phyloP scores from a whole-genome alignment of 2,113 vertebrate species.

The Podocnemis expansa region DNA sequence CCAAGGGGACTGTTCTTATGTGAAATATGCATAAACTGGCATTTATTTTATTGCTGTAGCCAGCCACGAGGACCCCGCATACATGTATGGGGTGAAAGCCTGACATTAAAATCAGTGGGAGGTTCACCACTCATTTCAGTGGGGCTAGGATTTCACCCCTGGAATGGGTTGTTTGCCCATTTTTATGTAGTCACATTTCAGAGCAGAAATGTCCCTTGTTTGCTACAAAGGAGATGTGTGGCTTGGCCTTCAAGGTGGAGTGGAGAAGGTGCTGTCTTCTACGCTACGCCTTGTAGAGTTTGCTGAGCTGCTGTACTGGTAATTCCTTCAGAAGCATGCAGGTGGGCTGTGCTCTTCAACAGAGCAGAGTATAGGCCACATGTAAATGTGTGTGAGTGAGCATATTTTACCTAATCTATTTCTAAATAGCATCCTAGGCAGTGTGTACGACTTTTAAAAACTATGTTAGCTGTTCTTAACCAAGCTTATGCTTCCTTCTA shows the following conservation, averaged over 20 bases:
- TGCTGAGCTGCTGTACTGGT: background rate
- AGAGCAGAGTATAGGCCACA: background rate
- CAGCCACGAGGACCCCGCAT: background rate
- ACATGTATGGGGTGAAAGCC: background rate
- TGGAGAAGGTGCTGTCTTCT: background rate
- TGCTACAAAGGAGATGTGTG: no score
- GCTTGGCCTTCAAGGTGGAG: no score
- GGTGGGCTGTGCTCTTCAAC: background rate
- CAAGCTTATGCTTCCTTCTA: background rate
- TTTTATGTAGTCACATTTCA: background rate
- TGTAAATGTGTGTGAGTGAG: background rate
- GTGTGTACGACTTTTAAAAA: background rate
- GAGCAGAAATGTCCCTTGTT: background rate
- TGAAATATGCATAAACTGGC: background rate
- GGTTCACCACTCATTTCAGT: background rate
- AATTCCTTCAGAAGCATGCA: background rate
- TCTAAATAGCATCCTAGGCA: background rate
- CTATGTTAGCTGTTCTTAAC: background rate
- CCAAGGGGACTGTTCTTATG: background rate
- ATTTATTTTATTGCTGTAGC: background rate
- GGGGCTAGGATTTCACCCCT: background rate
- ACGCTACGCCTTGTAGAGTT: background rate
- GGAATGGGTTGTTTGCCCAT: background rate
- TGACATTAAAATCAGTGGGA: background rate
- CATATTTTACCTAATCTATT: background rate